Evolutionary conservation across 2,888 invertebrate genomes (phyloP).

Genomic region (Diaphora mendica): DNA sequence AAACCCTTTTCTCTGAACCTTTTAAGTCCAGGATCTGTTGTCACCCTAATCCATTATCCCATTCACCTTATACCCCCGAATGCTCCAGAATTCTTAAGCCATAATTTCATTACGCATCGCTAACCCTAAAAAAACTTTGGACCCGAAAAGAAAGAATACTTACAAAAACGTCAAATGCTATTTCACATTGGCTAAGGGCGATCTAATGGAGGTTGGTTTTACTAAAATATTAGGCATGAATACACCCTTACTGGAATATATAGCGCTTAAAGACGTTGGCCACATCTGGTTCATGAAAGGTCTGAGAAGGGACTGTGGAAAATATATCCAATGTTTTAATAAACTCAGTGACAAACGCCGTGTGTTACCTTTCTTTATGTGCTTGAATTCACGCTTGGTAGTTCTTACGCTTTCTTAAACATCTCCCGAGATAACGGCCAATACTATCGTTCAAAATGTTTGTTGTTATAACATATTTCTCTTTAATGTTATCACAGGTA

Average conservation of each 20-base stretch:
- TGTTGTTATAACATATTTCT: neutral
- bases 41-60: slow-evolving; percentile 5
- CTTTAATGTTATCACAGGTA: neutral
- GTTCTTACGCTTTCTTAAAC: slow-evolving; percentile 6
- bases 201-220: slow-evolving; percentile 51
- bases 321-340: slow-evolving; percentile 60
- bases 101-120: slow-evolving; percentile 29
- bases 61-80: slow-evolving; percentile 20
- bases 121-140: slow-evolving; percentile 36
- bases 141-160: slow-evolving; percentile 47
- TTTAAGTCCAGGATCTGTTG: slow-evolving; percentile 10
- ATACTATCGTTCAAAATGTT: neutral
- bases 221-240: slow-evolving; percentile 43
- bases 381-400: slow-evolving; percentile 11
- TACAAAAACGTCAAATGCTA: slow-evolving; percentile 49
- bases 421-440: neutral
- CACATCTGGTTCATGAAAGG: slow-evolving; percentile 51
- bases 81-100: slow-evolving; percentile 26
- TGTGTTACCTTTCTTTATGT: slow-evolving; percentile 33
- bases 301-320: slow-evolving; percentile 33
- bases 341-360: slow-evolving; percentile 55
- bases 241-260: slow-evolving; percentile 42
- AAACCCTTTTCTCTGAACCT: slow-evolving; percentile 9
- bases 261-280: slow-evolving; percentile 39
- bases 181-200: slow-evolving; percentile 35